A percentile compares a stretch with the other conserved stretches of the same genome.
These are phyloP conservation scores for Muricea muricata DNA, from an alignment of 92 coral and sea anemone genomes.

Conservation along the genomic window DNA sequence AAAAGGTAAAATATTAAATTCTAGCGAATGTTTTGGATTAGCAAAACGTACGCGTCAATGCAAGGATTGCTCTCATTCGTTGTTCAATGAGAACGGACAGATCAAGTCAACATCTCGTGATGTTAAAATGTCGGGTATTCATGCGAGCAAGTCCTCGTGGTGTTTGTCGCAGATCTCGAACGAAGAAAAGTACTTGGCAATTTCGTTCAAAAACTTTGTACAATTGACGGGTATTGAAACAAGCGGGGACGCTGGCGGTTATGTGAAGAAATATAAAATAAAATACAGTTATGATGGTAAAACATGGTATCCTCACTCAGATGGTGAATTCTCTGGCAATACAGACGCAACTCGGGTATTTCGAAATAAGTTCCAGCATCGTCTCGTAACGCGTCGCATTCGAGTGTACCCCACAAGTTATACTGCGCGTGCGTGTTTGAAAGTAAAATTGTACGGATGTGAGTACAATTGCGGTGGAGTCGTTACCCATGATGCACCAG, in stretches of 20 bases:
- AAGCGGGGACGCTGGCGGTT: slow-evolving; percentile 85
- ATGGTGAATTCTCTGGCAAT: slow-evolving; percentile 69
- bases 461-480: slow-evolving; percentile 82
- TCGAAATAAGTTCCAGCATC: slow-evolving; percentile 65
- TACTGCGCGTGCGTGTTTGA: slow-evolving; percentile 77
- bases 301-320: slow-evolving; percentile 67
- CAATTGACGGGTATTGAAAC: slow-evolving; percentile 79
- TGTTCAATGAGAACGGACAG: slow-evolving; percentile 4
- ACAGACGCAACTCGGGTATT: slow-evolving; percentile 59
- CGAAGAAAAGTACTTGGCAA: slow-evolving; percentile 70
- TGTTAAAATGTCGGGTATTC: not conserved
- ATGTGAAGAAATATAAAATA: slow-evolving; percentile 82
- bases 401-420: slow-evolving; percentile 73
- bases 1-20: not conserved
- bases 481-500: slow-evolving; percentile 69
- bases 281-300: slow-evolving; percentile 78
- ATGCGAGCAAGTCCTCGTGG: slow-evolving; percentile 72
- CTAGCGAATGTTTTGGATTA: slow-evolving; percentile 68
- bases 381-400: slow-evolving; percentile 72
- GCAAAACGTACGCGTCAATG: slow-evolving; percentile 70
- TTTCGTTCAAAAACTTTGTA: slow-evolving; percentile 72
- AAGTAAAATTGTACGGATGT: slow-evolving; percentile 83
- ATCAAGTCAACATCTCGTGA: not conserved
- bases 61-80: slow-evolving; percentile 69
- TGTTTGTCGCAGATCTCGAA: slow-evolving; percentile 60